Base-by-base conservation (phyloP, 2,113 vertebrate species). In the Spermophilus dauricus region DNA sequence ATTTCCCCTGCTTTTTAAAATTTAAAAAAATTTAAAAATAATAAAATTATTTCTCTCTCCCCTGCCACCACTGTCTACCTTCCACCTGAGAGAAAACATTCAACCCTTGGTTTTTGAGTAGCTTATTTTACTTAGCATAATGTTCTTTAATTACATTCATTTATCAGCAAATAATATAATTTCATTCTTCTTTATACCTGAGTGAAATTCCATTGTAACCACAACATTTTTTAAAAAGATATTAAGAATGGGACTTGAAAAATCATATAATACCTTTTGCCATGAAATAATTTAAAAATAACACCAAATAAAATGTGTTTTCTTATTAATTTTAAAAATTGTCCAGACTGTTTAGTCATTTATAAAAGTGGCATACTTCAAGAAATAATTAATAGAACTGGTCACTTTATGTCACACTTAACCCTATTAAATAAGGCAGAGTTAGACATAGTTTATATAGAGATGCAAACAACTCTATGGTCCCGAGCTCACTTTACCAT, bases 401-500 rank as follows among this genome's bases (percentile, higher is more conserved):
- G 58, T n/a, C 17, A 89, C 16, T 89, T 85, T 34, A 89, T n/a
- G 32, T 63, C 37, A 75, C 20, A 88, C 53, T 84, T 37, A 91
- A 45, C 6, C 7, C 28, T 84, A 3, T 63, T 53, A 72, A 93
- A 32, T 80, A 90, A 67, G 9, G 4, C 32, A 84, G 34, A 37
- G 7, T 34, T 77, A 97, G 75, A 94, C 7, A 48, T 11, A 77
- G 22, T 77, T 80, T 72, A 87, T 12, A 17, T 5, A 95, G 45
- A 95, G 17, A 30, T 72, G 22, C 56, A 58, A 58, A 58, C 20
- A 58, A 24, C 20, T 58, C 20, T 95, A 88, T 99, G 58, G 61
- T 73, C 92, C 58, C 39, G 87, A 94, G 88, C 14, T 8, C 32
- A 22, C 28, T 24, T 13, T 48, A 51, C 48, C 48, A 86, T 17